Evolutionary conservation across 92 coral and sea anemone species (phyloP), one percentile per base, ranked within the genome.

Genomic region (Phenganax subtilis): DNA sequence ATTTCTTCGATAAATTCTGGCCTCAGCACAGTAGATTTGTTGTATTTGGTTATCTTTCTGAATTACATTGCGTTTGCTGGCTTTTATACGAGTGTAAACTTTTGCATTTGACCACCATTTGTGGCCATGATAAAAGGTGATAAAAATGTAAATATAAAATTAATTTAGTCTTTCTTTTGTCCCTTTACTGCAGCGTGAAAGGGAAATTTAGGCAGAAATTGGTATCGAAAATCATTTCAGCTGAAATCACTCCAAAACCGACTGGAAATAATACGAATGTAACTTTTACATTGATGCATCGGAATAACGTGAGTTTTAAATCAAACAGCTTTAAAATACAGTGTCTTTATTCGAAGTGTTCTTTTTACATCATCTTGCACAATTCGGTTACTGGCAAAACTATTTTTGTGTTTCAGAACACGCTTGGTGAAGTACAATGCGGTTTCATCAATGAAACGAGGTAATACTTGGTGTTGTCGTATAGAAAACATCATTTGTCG

Each of bases 191-290:
- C 11, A 52, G 65, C 12, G 16, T 31, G 51, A 31, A 59, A 12
- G 72, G 20, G 5, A 16, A 51, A 29, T 12, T 53, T 68, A 2
- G 47, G 47, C 52, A 44, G 8, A 63, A 64, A 10, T 65, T 79
- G 61, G 27, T 47, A 54, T 11, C 74, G 37, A 78, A 78, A 9
- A 27, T 79, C 3, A 62, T 79, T 54, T 79, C 83, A 62, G 83
- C 83, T 1, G 61, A n/a, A 62, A 54, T 79, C 29, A 17, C 11
- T 79, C 83, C 83, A 6, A 79, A 65, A 64, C 83, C 61, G 11
- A 28, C 52, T 10, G 74, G 51, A 62, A 51, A 27, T 16, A 16
- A 17, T 51, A 59, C 6, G 44, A 79, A 79, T 61, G 30, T 79
- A 17, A 63, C 73, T 5, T 79, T 62, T 31, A 63, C 83, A n/a